Conservation (phyloP, 1,140 invertebrate genomes). For the Drosophila hydei region DNA sequence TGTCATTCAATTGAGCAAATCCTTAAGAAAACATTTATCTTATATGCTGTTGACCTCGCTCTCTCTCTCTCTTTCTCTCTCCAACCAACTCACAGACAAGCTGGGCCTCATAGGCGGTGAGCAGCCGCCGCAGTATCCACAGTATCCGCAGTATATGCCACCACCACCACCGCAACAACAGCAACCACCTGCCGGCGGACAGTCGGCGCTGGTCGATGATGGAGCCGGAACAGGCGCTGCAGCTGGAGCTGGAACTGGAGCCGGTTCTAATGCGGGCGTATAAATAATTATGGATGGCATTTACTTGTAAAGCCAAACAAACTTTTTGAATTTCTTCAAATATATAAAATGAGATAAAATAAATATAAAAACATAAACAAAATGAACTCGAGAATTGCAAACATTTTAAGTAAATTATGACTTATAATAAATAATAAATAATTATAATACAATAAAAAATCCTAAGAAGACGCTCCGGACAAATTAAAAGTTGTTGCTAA, state of each 20-base stretch:
- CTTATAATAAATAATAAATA: constrained; percentile 68
- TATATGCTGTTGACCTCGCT: not conserved
- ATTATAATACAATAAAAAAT: constrained; percentile 50
- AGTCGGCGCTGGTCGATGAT: constrained; percentile 69
- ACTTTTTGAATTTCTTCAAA: constrained; percentile 34
- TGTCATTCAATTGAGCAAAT: constrained; percentile 53
- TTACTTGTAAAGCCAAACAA: constrained; percentile 54
- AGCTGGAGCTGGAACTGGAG: constrained; percentile 28
- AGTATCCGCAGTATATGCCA: constrained; percentile 83
- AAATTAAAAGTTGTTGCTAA: constrained; percentile 78
- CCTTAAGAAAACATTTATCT: constrained; percentile 1
- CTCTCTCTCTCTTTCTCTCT: not conserved
- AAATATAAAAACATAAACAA: constrained; percentile 19
- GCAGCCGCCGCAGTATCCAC: constrained; percentile 81
- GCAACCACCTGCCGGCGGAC: constrained; percentile 69
- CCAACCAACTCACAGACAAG: constrained; percentile 63
- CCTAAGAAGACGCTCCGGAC: constrained; percentile 72
- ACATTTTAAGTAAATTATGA: constrained; percentile 71
- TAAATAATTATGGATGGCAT: constrained; percentile 61
- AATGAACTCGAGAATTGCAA: constrained; percentile 56
- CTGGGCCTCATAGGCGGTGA: constrained; percentile 84
- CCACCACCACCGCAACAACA: constrained; percentile 73
- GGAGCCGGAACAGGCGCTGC: constrained; percentile 38
- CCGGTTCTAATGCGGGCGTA: constrained; percentile 41
- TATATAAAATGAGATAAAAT: constrained; percentile 33